Evolutionary conservation across 2,113 vertebrate species (phyloP).

Genomic region (Aythya baeri): DNA sequence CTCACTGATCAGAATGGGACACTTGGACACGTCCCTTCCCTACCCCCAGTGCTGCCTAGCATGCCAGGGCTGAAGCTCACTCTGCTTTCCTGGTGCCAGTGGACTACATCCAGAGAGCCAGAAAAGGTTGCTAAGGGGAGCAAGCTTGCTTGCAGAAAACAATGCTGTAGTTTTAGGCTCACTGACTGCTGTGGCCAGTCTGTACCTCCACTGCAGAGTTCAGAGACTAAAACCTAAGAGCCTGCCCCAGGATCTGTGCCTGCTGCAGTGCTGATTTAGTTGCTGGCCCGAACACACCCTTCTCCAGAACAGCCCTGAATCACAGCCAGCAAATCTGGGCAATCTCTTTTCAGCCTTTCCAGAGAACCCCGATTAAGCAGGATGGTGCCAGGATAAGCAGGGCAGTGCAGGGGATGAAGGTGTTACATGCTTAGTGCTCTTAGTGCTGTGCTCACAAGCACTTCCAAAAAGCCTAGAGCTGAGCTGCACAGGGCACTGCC

Average conservation of each 20-base stretch:
- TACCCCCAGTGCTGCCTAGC: neutral
- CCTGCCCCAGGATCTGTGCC: neutral
- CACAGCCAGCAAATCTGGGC: neutral
- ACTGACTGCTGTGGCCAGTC: neutral
- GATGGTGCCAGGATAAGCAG: neutral
- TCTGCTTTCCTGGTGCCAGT: neutral
- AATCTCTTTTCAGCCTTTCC: neutral
- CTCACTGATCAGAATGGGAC: neutral
- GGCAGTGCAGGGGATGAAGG: neutral
- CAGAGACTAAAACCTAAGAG: neutral
- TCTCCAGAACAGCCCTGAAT: neutral
- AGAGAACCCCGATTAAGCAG: neutral
- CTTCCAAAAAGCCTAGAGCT: fast-evolving
- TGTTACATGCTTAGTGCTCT: fast-evolving
- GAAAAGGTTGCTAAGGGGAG: neutral
- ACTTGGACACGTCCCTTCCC: neutral
- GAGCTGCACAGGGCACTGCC: neutral
- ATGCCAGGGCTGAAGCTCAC: neutral
- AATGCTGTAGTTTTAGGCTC: neutral
- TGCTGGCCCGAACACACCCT: neutral
- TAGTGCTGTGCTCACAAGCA: neutral
- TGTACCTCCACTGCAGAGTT: neutral
- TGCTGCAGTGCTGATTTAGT: neutral
- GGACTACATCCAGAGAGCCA: neutral
- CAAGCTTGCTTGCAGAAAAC: neutral